Evolutionary conservation across 2,888 invertebrate genomes (phyloP), one percentile per base, ranked within the genome.

Genomic region (Lydus trimaculatus): DNA sequence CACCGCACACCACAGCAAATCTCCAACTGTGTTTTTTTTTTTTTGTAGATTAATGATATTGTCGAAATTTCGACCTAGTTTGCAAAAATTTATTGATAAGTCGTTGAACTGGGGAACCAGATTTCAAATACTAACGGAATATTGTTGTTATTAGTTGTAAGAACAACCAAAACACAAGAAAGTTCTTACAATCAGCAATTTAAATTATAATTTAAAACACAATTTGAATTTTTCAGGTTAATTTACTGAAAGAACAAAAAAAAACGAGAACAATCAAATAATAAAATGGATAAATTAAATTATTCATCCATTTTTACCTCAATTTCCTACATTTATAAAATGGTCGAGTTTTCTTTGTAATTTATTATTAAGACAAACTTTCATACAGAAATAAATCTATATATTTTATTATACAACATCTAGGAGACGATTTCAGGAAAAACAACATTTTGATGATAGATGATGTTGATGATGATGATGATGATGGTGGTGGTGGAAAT

Each of bases 31-130:
- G n/a, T n/a, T n/a, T n/a, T n/a, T n/a, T n/a, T n/a, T n/a, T n/a
- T n/a, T n/a, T n/a, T 15, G 3, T 36, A 11, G 48, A 20, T 20
- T 43, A 17, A 43, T 17, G 43, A 43, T 43, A 43, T 43, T 48
- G 73, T 76, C 74, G 48, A 78, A 79, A 79, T 77, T 76, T 77
- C 74, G 79, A 79, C 79, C 79, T 72, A 79, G 73, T 77, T 79
- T 75, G 71, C 73, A 67, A 75, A 76, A 75, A 66, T 66, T 67
- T 58, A 60, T 58, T 63, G 66, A 64, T 62, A 71, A 76, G 70
- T 73, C 75, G 62, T 72, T 74, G 76, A 78, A 77, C 78, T 65
- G 48, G 11, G 48, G 11, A 48, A 48, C 48, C 48, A 48, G 48
- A 48, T 20, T 48, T 20, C 20, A 20, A 48, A 48, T 48, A 48